Evolutionary conservation across 2,797 vertebrate species (phyloP).

Genomic region (Silurus lanzhouensis): DNA sequence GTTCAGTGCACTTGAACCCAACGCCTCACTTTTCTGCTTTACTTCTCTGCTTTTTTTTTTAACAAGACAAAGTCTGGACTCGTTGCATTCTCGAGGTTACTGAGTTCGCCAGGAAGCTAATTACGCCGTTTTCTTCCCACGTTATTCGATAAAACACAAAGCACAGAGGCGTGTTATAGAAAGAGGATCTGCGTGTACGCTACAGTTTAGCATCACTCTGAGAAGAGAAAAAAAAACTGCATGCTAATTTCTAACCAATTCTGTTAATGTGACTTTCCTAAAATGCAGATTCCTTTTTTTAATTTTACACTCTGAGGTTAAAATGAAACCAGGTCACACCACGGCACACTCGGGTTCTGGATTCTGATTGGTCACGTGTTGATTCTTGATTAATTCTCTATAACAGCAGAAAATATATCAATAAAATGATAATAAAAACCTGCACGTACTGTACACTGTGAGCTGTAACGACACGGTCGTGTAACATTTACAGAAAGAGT

Average conservation of each 20-base stretch:
- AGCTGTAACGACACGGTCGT: no score
- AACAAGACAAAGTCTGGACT: not conserved
- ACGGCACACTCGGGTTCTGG: not conserved
- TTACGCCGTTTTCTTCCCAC: not conserved
- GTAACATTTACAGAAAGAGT: not conserved
- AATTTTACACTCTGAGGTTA: not conserved
- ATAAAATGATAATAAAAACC: no score
- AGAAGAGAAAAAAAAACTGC: not conserved
- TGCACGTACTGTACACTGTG: no score
- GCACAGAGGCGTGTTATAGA: not conserved
- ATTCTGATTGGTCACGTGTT: not conserved
- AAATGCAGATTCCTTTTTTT: not conserved
- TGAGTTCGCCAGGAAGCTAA: not conserved
- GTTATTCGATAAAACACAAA: no score
- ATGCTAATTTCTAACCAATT: not conserved
- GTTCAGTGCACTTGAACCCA: not conserved
- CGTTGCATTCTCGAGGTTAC: not conserved
- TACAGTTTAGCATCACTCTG: not conserved
- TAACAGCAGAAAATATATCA: no score
- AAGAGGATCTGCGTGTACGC: not conserved
- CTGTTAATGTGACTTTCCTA: not conserved
- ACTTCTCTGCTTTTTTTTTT: no score
- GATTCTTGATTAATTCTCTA: no score
- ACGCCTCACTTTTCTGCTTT: not conserved
- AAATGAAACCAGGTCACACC: not conserved